A percentile compares a stretch with the other conserved stretches of the same genome.
phyloP scores from a whole-genome alignment of 2,888 invertebrate genomes.

The Chirona hameri region DNA sequence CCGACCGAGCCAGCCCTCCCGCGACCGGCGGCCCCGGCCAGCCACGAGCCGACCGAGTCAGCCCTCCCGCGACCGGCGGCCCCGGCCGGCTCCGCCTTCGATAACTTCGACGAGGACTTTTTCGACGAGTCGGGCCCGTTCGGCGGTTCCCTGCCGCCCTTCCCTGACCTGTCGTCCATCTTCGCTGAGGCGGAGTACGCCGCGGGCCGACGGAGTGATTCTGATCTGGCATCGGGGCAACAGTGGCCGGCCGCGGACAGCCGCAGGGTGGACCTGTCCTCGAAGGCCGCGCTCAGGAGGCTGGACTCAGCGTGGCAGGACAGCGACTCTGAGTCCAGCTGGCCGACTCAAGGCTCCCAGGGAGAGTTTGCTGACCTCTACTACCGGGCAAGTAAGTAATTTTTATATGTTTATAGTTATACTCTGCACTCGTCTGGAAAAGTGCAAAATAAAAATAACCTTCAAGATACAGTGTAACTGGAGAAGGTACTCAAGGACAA shows the following conservation, averaged over 20 bases:
- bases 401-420: no score
- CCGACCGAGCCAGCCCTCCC: background rate
- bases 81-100: background rate
- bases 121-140: background rate
- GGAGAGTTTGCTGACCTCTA: background rate
- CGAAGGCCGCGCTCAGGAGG: background rate
- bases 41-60: background rate
- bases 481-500: no score
- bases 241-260: background rate
- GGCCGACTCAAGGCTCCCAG: background rate
- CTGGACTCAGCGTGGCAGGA: background rate
- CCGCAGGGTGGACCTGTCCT: background rate
- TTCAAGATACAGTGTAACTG: no score
- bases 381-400: background rate
- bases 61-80: background rate
- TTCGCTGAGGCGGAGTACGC: background rate
- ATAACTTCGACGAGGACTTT: background rate
- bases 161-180: conserved; percentile 22
- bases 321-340: background rate
- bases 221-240: background rate
- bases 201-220: background rate
- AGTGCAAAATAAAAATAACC: no score
- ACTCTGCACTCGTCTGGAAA: no score
- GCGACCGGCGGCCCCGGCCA: background rate
- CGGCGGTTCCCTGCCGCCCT: conserved; percentile 2